Base-by-base conservation (phyloP, 2,888 invertebrate species). In the Exephanes ischioxanthus region DNA sequence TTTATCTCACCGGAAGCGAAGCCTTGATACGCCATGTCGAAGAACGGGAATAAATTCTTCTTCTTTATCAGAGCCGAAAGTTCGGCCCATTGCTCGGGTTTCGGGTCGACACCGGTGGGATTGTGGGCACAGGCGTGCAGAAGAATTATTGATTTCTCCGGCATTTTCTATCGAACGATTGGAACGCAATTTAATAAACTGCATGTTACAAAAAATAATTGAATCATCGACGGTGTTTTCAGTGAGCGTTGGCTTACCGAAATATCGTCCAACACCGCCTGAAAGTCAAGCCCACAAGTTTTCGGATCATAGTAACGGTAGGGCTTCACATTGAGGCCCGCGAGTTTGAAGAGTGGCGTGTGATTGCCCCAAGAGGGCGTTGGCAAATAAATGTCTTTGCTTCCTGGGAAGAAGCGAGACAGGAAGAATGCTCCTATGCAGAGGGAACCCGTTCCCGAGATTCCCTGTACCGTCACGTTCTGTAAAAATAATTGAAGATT, bases 11-110 rank as follows among this genome's bases (percentile, higher is more conserved):
- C 98, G 78, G 97, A 97, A 6, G 98, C 98, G 94, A 99, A 99
- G 53, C 98, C 99, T 95, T 99, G 99, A 95, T 99, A 99, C 51
- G 99, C 99, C 99, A 99, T 98, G 94, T 99, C 99, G 94, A 99
- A 98, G 95, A 97, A 99, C 41, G 99, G 98, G 93, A 97, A 97
- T 26, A 99, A 94, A 78, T 98, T 97, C 91, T 95, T 96, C 86
- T 96, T 95, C 94, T 98, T 98, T 85, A 99, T 96, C 5, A 98
- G 94, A 89, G 96, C 93, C 0, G 98, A 98, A 1, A 99, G 95
- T 94, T 98, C 97, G 80, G 96, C 95, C 99, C 99, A 99, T 93
- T 99, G 98, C 80, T 97, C 97, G 6, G 95, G 95, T 86, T 95
- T 96, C 2, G 98, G 98, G 94, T 99, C 99, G 3, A 99, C 98